Conservation (phyloP, 1,140 invertebrate species). For the Planococcus citri region DNA sequence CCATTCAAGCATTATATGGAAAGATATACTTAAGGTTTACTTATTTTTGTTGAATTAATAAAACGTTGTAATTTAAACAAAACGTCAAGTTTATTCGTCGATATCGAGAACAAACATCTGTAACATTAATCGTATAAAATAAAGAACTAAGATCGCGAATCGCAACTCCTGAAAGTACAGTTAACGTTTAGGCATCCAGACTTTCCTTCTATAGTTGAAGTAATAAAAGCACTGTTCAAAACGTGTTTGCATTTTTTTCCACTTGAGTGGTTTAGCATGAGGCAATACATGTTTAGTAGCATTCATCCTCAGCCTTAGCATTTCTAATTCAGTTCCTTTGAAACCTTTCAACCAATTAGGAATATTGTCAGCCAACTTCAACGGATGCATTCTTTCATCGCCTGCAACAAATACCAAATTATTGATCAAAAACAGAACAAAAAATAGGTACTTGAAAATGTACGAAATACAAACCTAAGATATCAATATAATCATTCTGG, state of each 20-base stretch:
- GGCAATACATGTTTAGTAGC: constrained; percentile 47
- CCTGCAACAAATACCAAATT: too few species aligned
- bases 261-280: constrained; percentile 54
- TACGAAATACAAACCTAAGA: constrained; percentile 38
- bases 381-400: constrained; percentile 63
- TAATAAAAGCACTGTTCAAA: constrained; percentile 58
- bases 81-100: too few species aligned
- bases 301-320: constrained; percentile 61
- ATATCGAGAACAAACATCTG: too few species aligned
- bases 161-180: too few species aligned
- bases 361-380: constrained; percentile 65
- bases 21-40: too few species aligned
- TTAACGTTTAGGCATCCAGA: background rate
- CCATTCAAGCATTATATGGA: too few species aligned
- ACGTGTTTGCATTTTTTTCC: constrained; percentile 56
- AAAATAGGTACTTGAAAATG: background rate
- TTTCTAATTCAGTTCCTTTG: constrained; percentile 71
- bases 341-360: constrained; percentile 78
- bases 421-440: background rate
- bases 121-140: too few species aligned
- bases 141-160: too few species aligned
- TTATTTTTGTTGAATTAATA: too few species aligned
- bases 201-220: constrained; percentile 41
- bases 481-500: constrained; percentile 95
- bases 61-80: too few species aligned